Evolutionary conservation across 2,797 vertebrate genomes (phyloP).

Genomic region (Tauraco hartlaubi): DNA sequence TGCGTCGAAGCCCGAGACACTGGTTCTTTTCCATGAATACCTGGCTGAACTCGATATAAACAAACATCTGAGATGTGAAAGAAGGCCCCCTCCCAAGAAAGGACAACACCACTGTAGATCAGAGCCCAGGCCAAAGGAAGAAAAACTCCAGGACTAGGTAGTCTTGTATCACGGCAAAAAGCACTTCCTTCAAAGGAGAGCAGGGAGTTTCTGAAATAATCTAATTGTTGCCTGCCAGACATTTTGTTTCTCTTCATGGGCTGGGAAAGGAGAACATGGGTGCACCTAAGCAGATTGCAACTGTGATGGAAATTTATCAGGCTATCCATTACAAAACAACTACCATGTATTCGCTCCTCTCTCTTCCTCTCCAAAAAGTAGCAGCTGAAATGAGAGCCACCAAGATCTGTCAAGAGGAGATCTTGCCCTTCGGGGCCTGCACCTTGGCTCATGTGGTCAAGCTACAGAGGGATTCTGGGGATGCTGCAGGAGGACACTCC

Average conservation of each 20-base stretch:
- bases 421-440: background rate
- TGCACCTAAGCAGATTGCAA: background rate
- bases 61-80: background rate
- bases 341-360: background rate
- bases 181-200: background rate
- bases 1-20: rapidly evolving
- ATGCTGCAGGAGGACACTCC: background rate
- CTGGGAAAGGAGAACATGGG: background rate
- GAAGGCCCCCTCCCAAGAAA: background rate
- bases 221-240: background rate
- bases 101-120: background rate
- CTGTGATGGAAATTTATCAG: background rate
- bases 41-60: background rate
- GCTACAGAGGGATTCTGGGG: background rate
- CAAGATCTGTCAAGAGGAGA: background rate
- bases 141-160: background rate
- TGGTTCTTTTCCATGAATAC: background rate
- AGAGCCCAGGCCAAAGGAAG: background rate
- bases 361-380: background rate
- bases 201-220: background rate
- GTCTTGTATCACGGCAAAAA: background rate
- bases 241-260: background rate
- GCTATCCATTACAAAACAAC: background rate
- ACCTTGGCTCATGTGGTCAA: background rate
- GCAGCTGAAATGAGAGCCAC: background rate